Evolutionary conservation across 2,888 invertebrate genomes (phyloP).

Genomic region (Acrocyrtus sp.): DNA sequence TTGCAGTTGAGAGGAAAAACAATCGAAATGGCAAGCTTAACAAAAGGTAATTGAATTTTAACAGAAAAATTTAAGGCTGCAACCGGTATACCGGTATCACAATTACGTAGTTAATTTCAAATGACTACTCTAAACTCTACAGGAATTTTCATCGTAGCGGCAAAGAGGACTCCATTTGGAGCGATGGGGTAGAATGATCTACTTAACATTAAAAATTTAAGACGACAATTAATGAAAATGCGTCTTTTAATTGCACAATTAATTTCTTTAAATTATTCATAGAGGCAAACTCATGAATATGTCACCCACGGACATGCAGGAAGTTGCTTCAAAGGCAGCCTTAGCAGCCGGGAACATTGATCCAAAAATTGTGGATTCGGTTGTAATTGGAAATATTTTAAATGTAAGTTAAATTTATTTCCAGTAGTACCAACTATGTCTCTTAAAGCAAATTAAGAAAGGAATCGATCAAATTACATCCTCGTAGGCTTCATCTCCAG

Average conservation of each 20-base stretch:
- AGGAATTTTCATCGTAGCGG: slow-evolving; percentile 93
- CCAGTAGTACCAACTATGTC: not conserved
- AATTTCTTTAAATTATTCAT: not conserved
- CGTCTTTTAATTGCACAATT: not conserved
- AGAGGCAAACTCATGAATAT: slow-evolving; percentile 78
- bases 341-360: slow-evolving; percentile 68
- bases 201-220: too few species aligned
- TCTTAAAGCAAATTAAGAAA: too few species aligned
- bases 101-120: too few species aligned
- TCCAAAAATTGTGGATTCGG: slow-evolving; percentile 88
- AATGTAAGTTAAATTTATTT: slow-evolving; percentile 72
- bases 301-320: slow-evolving; percentile 83
- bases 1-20: too few species aligned
- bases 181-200: slow-evolving; percentile 84
- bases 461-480: too few species aligned
- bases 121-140: too few species aligned
- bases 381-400: slow-evolving; percentile 90
- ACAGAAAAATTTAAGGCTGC: too few species aligned
- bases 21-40: too few species aligned
- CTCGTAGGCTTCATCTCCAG: slow-evolving; percentile 80
- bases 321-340: slow-evolving; percentile 66
- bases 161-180: slow-evolving; percentile 97
- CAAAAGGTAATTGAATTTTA: too few species aligned
- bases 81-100: too few species aligned
- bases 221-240: too few species aligned